A percentile compares a stretch with the other conserved stretches of the same genome.
These are phyloP conservation scores for Leptinotarsa rubiginosa DNA, from an alignment of 2,888 invertebrate genomes.

Conservation along the genomic window DNA sequence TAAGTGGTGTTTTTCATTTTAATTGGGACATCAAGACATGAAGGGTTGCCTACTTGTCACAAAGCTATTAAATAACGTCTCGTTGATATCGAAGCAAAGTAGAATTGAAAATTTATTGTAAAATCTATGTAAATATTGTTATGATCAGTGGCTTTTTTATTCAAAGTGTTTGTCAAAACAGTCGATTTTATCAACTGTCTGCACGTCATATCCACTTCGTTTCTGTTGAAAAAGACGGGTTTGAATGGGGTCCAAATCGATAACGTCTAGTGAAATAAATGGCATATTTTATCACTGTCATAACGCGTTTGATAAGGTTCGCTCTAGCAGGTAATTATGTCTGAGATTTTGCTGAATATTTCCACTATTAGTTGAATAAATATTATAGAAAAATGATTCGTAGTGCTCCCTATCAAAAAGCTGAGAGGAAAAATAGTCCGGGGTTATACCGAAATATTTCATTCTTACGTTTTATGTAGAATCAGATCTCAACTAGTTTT, in stretches of 20 bases:
- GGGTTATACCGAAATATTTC: too few species aligned
- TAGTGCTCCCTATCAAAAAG: too few species aligned
- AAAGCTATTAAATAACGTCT: neutral
- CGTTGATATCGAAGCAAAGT: neutral
- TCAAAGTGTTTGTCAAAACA: conserved; percentile 19
- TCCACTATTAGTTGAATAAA: neutral
- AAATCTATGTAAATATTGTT: conserved; percentile 20
- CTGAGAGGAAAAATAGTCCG: too few species aligned
- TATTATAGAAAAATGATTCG: too few species aligned
- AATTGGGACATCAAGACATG: too few species aligned
- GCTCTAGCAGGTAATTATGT: neutral
- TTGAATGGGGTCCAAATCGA: conserved; percentile 29
- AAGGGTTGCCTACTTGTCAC: too few species aligned
- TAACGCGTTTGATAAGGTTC: neutral
- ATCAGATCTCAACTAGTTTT: too few species aligned
- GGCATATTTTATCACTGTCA: conserved; percentile 3
- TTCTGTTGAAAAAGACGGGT: conserved; percentile 22
- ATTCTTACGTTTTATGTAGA: too few species aligned
- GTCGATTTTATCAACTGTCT: conserved; percentile 20
- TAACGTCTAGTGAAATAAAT: conserved; percentile 17
- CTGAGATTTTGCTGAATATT: neutral
- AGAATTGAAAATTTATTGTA: conserved; percentile 14
- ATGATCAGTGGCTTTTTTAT: conserved; percentile 24
- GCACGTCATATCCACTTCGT: conserved; percentile 21
- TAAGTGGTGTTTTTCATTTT: too few species aligned